Evolutionary conservation across 30 jellyfish, hydroid and myxozoan genomes (phyloP), one percentile per base, ranked within the genome.

Genomic region (Sanderia malayensis): DNA sequence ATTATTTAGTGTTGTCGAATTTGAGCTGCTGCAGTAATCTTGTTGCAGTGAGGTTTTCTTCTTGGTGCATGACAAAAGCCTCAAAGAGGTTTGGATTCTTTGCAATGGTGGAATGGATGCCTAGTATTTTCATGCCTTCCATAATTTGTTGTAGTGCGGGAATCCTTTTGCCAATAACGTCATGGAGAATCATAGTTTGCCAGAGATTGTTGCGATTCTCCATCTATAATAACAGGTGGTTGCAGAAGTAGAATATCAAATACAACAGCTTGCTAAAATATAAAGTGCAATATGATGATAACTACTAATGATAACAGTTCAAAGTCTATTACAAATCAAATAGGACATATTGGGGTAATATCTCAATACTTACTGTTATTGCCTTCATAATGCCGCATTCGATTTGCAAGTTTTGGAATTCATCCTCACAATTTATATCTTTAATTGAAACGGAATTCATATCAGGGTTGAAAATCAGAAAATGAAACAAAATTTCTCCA

Each of bases 1-100:
- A 49, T 49, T 49, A 11, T 24, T 49, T 49, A 18, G 64, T 49
- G 64, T 49, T 49, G 64, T 49, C 64, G 15, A 49, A 49, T 49
- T 49, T 49, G 64, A 49, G 64, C 64, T 49, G 64, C 64, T 49
- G 64, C 64, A 49, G 64, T 49, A 49, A 49, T 49, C 64, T 49
- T 49, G 23, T 19, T 49, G 64, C 64, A 49, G 64, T 49, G 18
- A 49, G 64, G 64, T 49, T 49, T 49, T 49, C 64, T 24, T 49
- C 64, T 49, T 49, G 11, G 64, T 49, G 64, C 27, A 49, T 49
- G 64, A 49, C 8, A 49, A 49, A 49, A 49, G 64, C 64, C 64
- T 49, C 64, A 49, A 49, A 49, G 64, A 49, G 11, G 64, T 19
- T 49, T 49, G 64, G 64, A 49, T 49, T 49, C 64, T 49, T 49